Percentiles rank a stretch among this genome's conserved stretches.
phyloP scores from a whole-genome alignment of 2,888 invertebrate genomes.

The Dicranocentrus wangi region DNA sequence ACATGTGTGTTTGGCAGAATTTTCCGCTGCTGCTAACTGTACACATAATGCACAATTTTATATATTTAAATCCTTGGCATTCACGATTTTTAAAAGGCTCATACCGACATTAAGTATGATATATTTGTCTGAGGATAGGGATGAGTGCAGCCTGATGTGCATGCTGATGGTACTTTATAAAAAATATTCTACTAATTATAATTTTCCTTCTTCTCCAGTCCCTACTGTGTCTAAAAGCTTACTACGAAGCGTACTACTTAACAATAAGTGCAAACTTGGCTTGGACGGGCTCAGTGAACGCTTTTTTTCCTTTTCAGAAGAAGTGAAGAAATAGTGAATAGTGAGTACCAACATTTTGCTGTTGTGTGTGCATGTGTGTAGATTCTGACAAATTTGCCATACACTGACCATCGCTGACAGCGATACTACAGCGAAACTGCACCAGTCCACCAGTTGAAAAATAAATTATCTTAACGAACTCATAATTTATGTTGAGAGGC shows the following conservation, averaged over 20 bases:
- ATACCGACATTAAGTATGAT: neutral
- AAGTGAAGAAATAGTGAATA: no score
- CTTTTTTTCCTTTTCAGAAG: no score
- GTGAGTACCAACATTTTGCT: no score
- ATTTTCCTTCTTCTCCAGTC: no score
- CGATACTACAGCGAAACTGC: no score
- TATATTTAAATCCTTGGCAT: neutral
- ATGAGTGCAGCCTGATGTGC: neutral
- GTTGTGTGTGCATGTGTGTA: no score
- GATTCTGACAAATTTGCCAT: no score
- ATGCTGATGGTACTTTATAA: neutral
- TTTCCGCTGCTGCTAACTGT: neutral
- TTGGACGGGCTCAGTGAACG: no score
- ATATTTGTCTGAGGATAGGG: neutral
- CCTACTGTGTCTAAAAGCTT: no score
- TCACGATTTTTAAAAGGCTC: neutral
- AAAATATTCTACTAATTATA: neutral
- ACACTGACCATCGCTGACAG: no score
- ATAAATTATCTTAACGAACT: neutral
- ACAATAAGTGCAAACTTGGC: no score
- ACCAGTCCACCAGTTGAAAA: neutral
- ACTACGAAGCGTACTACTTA: no score
- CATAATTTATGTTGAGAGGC: neutral
- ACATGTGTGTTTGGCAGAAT: neutral
- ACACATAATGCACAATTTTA: neutral